phyloP scores from a whole-genome alignment of 2,797 vertebrate genomes.

The Premnoplex brunnescens region DNA sequence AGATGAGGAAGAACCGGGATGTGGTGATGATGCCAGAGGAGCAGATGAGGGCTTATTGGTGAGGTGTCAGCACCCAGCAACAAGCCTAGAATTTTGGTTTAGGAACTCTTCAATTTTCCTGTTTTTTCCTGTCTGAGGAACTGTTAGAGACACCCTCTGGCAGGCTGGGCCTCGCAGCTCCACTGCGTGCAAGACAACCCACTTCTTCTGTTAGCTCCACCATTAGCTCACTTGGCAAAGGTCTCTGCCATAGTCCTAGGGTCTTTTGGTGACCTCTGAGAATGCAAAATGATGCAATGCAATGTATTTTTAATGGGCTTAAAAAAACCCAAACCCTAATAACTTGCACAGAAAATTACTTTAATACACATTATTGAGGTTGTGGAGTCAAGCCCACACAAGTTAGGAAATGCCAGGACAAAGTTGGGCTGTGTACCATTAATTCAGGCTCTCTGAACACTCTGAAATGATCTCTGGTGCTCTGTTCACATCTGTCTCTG shows the following conservation, averaged over 20 bases:
- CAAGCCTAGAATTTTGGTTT: not conserved
- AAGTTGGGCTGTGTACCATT: not conserved
- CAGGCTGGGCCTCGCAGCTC: not conserved
- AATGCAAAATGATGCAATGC: constrained; percentile 1
- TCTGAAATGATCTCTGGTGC: not conserved
- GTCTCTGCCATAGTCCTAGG: not conserved
- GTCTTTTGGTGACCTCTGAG: not conserved
- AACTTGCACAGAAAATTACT: constrained; percentile 1
- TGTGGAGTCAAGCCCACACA: not conserved
- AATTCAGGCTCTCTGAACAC: not conserved
- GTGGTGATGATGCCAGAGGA: not conserved
- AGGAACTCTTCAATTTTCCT: not conserved
- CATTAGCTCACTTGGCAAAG: constrained; percentile 27
- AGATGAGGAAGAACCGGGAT: not conserved
- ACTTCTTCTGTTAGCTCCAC: not conserved
- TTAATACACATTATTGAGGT: not conserved
- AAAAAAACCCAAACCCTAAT: not conserved
- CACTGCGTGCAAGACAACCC: not conserved
- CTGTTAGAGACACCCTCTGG: not conserved
- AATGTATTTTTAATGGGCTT: constrained; percentile 8
- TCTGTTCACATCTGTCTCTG: not conserved
- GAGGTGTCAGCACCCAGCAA: not conserved
- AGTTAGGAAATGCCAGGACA: not conserved
- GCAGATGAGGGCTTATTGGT: not conserved
- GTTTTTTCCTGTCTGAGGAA: not conserved